Percentiles rank a stretch among this genome's conserved stretches.
These are phyloP conservation scores for Dolichopus griseipennis DNA, from an alignment of 2,888 invertebrate genomes.

Conservation along the genomic window DNA sequence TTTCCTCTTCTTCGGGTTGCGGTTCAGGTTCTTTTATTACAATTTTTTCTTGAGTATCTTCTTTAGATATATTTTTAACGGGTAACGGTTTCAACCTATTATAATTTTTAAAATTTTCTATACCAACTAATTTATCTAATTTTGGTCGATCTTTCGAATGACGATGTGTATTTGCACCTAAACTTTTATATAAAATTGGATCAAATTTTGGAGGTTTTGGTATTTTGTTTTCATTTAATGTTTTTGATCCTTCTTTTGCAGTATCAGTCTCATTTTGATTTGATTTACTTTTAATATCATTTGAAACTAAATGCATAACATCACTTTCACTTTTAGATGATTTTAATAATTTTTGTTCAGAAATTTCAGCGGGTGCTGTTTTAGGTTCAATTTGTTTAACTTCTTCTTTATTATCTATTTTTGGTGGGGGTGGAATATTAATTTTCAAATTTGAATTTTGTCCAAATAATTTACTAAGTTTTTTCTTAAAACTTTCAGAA, in stretches of 20 bases:
- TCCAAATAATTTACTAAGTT: constrained; percentile 30
- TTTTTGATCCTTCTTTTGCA: not conserved
- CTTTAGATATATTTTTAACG: not conserved
- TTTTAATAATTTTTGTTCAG: constrained; percentile 23
- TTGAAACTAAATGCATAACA: constrained; percentile 27
- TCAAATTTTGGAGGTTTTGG: constrained; percentile 39
- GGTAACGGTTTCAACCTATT: not conserved
- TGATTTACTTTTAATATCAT: constrained; percentile 26
- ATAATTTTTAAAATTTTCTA: constrained; percentile 21
- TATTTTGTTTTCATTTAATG: constrained; percentile 22
- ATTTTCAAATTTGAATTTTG: constrained; percentile 16
- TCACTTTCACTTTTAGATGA: constrained; percentile 38
- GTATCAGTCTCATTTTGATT: constrained; percentile 9
- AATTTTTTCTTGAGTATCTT: constrained; percentile 13
- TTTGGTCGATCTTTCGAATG: constrained; percentile 29
- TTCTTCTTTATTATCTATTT: not conserved
- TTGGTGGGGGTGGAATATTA: constrained; percentile 5
- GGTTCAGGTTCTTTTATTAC: constrained; percentile 10
- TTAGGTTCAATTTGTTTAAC: constrained; percentile 4
- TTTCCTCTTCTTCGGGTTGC: constrained; percentile 8
- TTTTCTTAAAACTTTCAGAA: constrained; percentile 33
- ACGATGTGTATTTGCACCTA: constrained; percentile 27
- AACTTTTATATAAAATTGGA: constrained; percentile 36
- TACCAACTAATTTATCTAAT: constrained; percentile 26
- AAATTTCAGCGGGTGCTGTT: not conserved